Conservation (phyloP, 2,797 vertebrate genomes). For the Tenualosa thibaudeaui region DNA sequence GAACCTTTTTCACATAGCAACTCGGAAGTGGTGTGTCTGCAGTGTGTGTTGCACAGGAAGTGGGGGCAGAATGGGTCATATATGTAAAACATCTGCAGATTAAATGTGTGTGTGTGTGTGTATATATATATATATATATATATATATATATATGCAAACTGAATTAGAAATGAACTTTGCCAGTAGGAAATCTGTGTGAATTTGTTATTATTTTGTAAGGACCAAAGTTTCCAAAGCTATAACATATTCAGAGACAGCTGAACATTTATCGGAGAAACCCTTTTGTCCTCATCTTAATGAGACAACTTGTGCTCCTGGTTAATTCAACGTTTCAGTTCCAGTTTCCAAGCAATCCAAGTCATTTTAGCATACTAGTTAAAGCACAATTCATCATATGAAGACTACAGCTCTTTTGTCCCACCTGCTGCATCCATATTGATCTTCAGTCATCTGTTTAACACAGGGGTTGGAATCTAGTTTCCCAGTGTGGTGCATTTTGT, state of each 20-base stretch:
- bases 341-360: not conserved
- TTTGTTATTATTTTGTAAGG: too few species aligned
- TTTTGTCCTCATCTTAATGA: not conserved
- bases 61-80: not conserved
- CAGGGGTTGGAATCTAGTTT: too few species aligned
- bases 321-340: not conserved
- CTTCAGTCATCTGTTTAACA: too few species aligned
- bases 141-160: not conserved
- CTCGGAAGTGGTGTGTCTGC: slow-evolving; percentile 2
- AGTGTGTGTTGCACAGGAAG: not conserved
- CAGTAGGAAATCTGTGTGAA: not conserved
- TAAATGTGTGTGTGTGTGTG: too few species aligned
- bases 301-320: not conserved
- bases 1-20: not conserved
- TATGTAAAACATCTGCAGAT: not conserved
- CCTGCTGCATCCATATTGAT: too few species aligned
- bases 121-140: not conserved
- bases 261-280: not conserved
- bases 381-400: too few species aligned
- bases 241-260: not conserved
- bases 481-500: too few species aligned
- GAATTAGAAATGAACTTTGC: too few species aligned
- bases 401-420: too few species aligned
- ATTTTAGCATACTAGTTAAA: not conserved
- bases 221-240: not conserved